phyloP scores from a whole-genome alignment of 2,113 vertebrate genomes.

The Neogobius melanostomus region DNA sequence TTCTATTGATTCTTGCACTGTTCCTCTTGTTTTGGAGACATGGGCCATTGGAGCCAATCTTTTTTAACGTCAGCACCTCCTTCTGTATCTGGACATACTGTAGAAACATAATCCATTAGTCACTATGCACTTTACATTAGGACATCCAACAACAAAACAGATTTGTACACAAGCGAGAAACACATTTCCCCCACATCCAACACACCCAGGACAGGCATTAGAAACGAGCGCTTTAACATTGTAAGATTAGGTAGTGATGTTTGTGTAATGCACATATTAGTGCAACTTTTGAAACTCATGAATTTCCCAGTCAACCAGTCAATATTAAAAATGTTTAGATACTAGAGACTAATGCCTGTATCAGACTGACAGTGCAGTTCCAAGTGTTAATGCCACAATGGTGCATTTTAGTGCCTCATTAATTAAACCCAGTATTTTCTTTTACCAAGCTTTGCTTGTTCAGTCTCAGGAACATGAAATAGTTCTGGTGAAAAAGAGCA shows the following conservation, averaged over 20 bases:
- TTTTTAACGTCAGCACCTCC: background rate
- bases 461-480: conserved; percentile 1
- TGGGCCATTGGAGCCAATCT: conserved; percentile 39
- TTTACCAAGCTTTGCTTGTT: conserved; percentile 56
- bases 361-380: too few species aligned
- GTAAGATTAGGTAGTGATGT: too few species aligned
- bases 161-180: background rate
- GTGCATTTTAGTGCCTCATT: background rate
- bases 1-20: conserved; percentile 60
- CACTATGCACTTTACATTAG: background rate
- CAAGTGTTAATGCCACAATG: too few species aligned
- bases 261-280: too few species aligned
- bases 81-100: conserved; percentile 33
- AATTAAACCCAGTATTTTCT: background rate
- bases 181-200: too few species aligned
- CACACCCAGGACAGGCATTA: too few species aligned
- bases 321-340: too few species aligned
- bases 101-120: background rate
- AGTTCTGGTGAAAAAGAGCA: conserved; percentile 52
- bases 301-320: too few species aligned
- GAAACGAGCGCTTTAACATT: too few species aligned
- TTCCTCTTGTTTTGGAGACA: conserved; percentile 51
- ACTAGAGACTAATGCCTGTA: too few species aligned
- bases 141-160: background rate
- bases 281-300: too few species aligned